Conservation (phyloP, 2,113 vertebrate species). For the Sphyrna mokarran region DNA sequence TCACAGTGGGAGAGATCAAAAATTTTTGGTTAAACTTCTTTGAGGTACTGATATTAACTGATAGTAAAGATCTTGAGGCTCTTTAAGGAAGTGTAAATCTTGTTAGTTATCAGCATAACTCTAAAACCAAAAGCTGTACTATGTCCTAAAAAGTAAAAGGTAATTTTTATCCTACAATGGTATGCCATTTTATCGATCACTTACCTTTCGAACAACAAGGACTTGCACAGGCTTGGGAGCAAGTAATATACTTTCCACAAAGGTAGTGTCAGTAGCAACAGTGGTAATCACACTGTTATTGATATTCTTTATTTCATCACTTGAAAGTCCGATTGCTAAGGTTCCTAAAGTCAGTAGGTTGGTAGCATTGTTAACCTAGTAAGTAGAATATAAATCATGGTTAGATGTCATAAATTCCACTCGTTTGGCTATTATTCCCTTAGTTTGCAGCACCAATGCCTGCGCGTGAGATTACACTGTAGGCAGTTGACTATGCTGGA, state of each 20-base stretch:
- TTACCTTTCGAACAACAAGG: constrained; percentile 1
- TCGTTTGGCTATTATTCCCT: neutral
- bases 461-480: neutral
- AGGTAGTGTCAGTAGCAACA: neutral
- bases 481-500: neutral
- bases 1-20: neutral
- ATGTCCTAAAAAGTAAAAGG: neutral
- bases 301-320: neutral
- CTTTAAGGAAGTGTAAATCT: neutral
- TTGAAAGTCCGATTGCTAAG: constrained; percentile 6
- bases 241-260: neutral
- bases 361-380: constrained; percentile 14
- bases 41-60: neutral
- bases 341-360: constrained; percentile 22
- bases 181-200: neutral
- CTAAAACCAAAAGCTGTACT: neutral
- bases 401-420: neutral
- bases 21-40: neutral
- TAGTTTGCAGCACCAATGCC: neutral
- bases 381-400: neutral
- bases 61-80: neutral
- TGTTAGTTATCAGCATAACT: neutral
- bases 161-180: neutral
- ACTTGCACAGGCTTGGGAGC: neutral
- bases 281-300: neutral